Conservation (phyloP, 1,140 invertebrate genomes). For the Pseudoatta argentina region DNA sequence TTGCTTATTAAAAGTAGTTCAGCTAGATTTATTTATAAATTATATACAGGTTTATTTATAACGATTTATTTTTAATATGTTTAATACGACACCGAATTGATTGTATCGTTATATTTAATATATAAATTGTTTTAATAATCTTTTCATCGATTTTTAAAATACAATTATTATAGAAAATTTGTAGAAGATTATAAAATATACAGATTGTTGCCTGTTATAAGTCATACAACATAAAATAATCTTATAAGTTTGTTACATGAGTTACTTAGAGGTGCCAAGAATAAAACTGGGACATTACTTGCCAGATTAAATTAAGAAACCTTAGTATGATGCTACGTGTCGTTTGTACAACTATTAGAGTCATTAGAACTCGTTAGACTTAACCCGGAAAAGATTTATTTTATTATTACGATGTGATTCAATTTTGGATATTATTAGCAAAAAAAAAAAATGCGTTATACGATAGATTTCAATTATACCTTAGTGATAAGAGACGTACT, state of each 20-base stretch:
- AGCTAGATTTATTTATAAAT: no score
- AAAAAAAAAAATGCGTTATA: neutral
- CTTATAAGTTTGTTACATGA: conserved; percentile 25
- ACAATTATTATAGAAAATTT: neutral
- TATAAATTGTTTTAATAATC: neutral
- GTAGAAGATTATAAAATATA: neutral
- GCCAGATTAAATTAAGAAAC: conserved; percentile 83
- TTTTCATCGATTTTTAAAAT: conserved; percentile 1
- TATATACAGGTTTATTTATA: neutral
- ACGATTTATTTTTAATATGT: neutral
- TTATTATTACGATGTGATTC: neutral
- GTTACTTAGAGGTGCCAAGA: neutral
- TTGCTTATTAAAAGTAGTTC: neutral
- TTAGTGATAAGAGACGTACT: neutral
- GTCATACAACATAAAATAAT: neutral
- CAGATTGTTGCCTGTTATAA: neutral
- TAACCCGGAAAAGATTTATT: conserved; percentile 19
- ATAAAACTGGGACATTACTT: conserved; percentile 80
- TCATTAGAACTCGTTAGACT: conserved; percentile 59
- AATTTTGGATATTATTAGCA: neutral
- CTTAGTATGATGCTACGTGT: conserved; percentile 75
- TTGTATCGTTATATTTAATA: neutral
- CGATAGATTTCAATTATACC: neutral
- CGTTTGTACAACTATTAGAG: conserved; percentile 79
- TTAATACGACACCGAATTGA: neutral